Base-by-base conservation (phyloP, 2,113 vertebrate genomes). In the Lasiurus cinereus region DNA sequence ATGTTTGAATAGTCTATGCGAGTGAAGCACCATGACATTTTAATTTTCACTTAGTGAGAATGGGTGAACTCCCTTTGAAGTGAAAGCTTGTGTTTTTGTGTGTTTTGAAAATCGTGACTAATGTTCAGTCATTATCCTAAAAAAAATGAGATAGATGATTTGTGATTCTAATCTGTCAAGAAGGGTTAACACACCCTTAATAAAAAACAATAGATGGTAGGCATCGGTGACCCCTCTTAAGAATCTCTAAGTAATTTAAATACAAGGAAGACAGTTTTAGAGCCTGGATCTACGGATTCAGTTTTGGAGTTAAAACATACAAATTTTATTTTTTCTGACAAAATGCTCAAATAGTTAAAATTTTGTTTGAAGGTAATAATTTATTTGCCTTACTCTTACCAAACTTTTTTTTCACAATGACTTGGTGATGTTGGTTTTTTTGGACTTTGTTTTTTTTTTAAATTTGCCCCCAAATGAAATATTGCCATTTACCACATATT, bases 81-180 rank as follows among this genome's bases (percentile, higher is more conserved):
- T 97, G 91, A 95, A 21, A 19, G 96, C 83, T 76, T 92, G 89
- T 93, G 78, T 95, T 93, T 98, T 97, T 96, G 82, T 94, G 76
- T 96, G 92, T 97, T 98, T 97, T 97, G 96, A 97, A 98, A 98
- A 97, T 97, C 96, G 94, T 97, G 94, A 98, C 96, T 96, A 97
- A 98, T 97, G 93, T 93, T 96, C 50, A 66, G 56, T 82, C 96
- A 97, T 98, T 98, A 96, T 98, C 97, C 97, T 97, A 54, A 95
- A 96, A 96, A 96, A 98, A 98, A 97, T 95, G 97, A 97, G 94
- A 96, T 95, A 91, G 91, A 97, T 98, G 96, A 97, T 98, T 97
- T 98, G 96, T 97, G 94, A 97, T 97, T 98, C 82, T 97, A 91
- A 97, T 97, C 97, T 93, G 94, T 70, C 86, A 96, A 94, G 96